Conservation (phyloP, 2,113 vertebrate species). For the Dromas ardeola region DNA sequence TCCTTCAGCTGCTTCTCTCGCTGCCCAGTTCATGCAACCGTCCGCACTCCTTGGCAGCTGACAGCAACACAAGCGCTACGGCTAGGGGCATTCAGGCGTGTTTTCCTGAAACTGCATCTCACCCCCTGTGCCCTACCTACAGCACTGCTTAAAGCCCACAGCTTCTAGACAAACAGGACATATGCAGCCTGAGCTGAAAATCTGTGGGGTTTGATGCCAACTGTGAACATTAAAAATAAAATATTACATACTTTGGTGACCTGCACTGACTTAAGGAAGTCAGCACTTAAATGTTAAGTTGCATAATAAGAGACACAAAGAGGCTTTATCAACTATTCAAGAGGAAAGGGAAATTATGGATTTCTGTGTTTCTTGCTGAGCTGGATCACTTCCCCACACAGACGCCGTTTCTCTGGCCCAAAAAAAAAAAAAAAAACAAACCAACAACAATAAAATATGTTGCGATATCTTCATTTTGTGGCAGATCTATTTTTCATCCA, state of each 20-base stretch:
- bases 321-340: neutral
- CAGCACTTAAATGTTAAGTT: neutral
- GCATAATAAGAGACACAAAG: neutral
- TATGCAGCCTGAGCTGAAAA: neutral
- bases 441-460: fast-evolving
- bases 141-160: neutral
- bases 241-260: neutral
- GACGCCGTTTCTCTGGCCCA: neutral
- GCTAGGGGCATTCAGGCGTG: neutral
- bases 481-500: neutral
- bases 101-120: neutral
- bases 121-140: neutral
- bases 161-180: neutral
- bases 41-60: neutral
- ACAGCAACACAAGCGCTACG: neutral
- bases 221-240: neutral
- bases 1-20: neutral
- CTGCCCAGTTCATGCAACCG: neutral
- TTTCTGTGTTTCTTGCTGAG: neutral
- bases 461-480: neutral
- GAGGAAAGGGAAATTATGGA: neutral
- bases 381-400: neutral
- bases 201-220: neutral
- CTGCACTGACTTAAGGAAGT: neutral
- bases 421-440: neutral